A percentile compares a stretch with the other conserved stretches of the same genome.
Evolutionary conservation across 2,888 invertebrate species (phyloP).

Genomic region (Orgyia antiqua): DNA sequence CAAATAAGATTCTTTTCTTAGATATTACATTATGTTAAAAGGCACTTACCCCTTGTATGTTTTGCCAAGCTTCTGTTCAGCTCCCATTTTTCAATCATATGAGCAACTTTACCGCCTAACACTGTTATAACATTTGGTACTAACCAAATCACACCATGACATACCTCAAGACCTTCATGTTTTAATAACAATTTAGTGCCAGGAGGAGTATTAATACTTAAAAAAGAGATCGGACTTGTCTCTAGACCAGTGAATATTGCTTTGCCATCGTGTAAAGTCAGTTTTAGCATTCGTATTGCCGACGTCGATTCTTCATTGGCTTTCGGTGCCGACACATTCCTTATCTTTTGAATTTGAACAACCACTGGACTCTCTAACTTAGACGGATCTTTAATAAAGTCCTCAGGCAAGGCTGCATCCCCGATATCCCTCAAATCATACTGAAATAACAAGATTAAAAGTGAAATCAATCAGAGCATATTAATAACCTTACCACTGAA

Average conservation of each 20-base stretch:
- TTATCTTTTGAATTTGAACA: slow-evolving; percentile 91
- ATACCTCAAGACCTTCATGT: slow-evolving; percentile 71
- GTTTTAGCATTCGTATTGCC: slow-evolving; percentile 90
- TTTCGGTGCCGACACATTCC: slow-evolving; percentile 94
- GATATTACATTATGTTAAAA: no score
- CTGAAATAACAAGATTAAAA: slow-evolving; percentile 54
- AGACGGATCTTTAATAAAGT: slow-evolving; percentile 78
- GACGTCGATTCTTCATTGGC: slow-evolving; percentile 90
- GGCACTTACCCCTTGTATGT: slow-evolving; percentile 78
- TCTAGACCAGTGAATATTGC: slow-evolving; percentile 88
- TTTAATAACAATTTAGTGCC: slow-evolving; percentile 86
- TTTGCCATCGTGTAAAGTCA: slow-evolving; percentile 92
- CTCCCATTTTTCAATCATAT: slow-evolving; percentile 94
- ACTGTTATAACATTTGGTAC: slow-evolving; percentile 82
- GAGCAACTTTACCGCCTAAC: slow-evolving; percentile 90
- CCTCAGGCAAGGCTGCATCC: slow-evolving; percentile 84
- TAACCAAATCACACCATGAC: slow-evolving; percentile 86
- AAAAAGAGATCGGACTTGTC: slow-evolving; percentile 81
- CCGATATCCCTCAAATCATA: slow-evolving; percentile 89
- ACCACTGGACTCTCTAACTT: slow-evolving; percentile 81
- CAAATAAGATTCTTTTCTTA: no score
- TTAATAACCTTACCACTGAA: slow-evolving; percentile 17
- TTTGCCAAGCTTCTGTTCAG: slow-evolving; percentile 81
- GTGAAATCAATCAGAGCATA: slow-evolving; percentile 17
- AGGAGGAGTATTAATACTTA: slow-evolving; percentile 91